Evolutionary conservation across 2,888 invertebrate genomes (phyloP), one percentile per base, ranked within the genome.

Genomic region (Synergus itoensis): DNA sequence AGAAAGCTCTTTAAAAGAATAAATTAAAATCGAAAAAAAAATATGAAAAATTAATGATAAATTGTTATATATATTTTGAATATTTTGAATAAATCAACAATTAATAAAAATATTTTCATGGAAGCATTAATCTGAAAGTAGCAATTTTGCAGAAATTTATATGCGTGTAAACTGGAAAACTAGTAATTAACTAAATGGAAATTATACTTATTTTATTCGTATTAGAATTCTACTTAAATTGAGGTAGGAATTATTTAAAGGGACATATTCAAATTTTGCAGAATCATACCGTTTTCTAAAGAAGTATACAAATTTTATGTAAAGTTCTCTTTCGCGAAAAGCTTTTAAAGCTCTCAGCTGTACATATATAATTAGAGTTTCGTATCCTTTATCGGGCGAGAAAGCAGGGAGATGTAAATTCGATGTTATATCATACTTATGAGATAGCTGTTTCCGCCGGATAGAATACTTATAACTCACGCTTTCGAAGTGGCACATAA

Each of bases 331-430:
- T 28, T 53, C 4, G 18, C n/a, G 36, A 16, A 53, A 21, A 28
- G 48, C 69, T 69, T 69, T 69, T 36, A 16, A 48, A 45, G 69
- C 48, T 69, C 4, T 69, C 69, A 48, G 69, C 11, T n/a, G 36
- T 73, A 53, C 69, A 28, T 28, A 28, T 28, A 73, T 73, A 73
- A 73, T 73, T 73, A 53, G 28, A 73, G 9, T 53, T 21, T 28
- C 14, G 28, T 73, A 18, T 41, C 36, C 16, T 53, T 73, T 53
- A 36, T 53, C 28, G 14, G 21, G 14, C 16, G 48, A 73, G 7
- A 73, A 73, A 16, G 28, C 69, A 53, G n/a, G 36, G 36, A 73
- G 53, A 73, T 48, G 36, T 48, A 53, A 53, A 28, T 53, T 69
- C 28, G 12, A 69, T 12, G 28, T 45, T 45, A 12, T 69, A 48